Evolutionary conservation across 2,888 invertebrate species (phyloP), one percentile per base, ranked within the genome.

Genomic region (Pyrrhosoma nymphula): DNA sequence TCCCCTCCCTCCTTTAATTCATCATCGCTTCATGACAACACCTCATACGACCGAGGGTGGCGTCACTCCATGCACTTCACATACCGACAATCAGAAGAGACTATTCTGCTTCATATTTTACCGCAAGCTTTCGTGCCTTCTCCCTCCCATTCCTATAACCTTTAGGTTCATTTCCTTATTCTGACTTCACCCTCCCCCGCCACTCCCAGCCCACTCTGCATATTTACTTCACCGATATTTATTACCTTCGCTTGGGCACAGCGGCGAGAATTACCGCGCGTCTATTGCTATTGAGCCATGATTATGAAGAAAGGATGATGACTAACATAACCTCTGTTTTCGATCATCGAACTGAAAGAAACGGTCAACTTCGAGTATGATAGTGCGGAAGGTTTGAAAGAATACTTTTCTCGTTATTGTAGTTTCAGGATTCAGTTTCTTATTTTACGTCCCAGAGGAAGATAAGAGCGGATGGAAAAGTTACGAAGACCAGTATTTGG

Each of bases 21-120:
- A 35, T 35, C 82, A 82, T 82, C 82, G 35, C 82, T 30, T 82
- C 82, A 82, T 82, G 82, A 82, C 82, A 82, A 82, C 82, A 82
- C 82, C 82, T 82, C 82, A 82, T 35, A 82, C n/a, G 35, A 82
- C 16, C 30, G 30, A 35, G 12, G 82, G 82, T 82, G 82, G n/a
- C 82, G 82, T 82, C 82, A 82, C 82, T 82, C 26, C 82, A 18
- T 16, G 30, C 82, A 82, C 82, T 82, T 82, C 82, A 82, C 69
- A 30, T n/a, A 75, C 75, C 30, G 75, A 23, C 75, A 82, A 82
- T 82, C 82, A 82, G 30, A 82, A 14, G 35, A 82, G 35, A 35
- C 35, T 14, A 35, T 18, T 18, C 30, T n/a, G 82, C 18, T 82
- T n/a, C 30, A 82, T 35, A 35, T 82, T 35, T 82, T 18, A 82